Percentiles rank a stretch among this genome's conserved stretches.
These are phyloP conservation scores for Crotalus helleri DNA, from an alignment of 2,113 vertebrate species.

Conservation along the genomic window DNA sequence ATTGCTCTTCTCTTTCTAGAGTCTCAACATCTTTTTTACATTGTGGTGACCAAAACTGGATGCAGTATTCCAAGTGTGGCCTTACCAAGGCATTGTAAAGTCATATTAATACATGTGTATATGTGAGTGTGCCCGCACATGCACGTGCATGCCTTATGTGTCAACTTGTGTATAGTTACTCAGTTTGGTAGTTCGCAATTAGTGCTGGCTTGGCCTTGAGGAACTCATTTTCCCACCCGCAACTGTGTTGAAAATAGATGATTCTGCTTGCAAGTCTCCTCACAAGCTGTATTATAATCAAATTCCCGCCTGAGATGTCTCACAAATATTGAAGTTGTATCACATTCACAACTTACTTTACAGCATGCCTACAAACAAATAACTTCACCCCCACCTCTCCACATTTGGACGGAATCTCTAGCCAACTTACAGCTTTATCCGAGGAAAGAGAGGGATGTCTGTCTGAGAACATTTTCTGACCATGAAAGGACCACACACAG, in stretches of 20 bases:
- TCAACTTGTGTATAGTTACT: not conserved
- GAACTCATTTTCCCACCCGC: not conserved
- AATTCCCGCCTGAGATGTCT: not conserved
- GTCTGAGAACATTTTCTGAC: slow-evolving; percentile 64
- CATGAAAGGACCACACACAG: slow-evolving; percentile 72
- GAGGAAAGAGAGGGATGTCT: slow-evolving; percentile 61
- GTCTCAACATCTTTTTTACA: too few species aligned
- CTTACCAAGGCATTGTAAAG: too few species aligned
- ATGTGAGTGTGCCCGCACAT: not conserved
- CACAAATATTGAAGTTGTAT: not conserved
- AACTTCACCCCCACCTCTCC: slow-evolving; percentile 15
- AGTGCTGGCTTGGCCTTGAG: not conserved
- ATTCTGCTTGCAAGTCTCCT: not conserved
- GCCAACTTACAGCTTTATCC: slow-evolving; percentile 55
- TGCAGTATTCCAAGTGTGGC: too few species aligned
- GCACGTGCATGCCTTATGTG: not conserved
- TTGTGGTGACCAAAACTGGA: too few species aligned
- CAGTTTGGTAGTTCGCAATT: not conserved
- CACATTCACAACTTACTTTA: not conserved
- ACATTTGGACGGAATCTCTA: slow-evolving; percentile 36
- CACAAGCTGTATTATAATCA: not conserved
- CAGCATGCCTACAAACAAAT: slow-evolving; percentile 31
- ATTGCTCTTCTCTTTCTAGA: too few species aligned
- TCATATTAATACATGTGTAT: not conserved
- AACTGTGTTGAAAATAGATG: not conserved